Evolutionary conservation across 1,140 invertebrate species (phyloP).

Genomic region (Olivierus martensii): DNA sequence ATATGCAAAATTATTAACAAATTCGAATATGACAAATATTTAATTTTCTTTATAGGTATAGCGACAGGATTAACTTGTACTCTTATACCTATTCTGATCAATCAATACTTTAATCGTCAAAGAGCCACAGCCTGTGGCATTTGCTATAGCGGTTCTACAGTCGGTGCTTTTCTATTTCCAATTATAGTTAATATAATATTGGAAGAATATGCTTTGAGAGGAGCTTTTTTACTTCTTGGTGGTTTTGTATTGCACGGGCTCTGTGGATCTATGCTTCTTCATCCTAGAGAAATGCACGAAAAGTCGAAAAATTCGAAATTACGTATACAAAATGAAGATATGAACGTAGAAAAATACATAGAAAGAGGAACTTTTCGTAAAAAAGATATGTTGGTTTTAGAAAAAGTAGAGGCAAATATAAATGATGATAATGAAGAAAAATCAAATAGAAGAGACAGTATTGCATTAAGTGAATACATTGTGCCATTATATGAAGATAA

Average conservation of each 20-base stretch:
- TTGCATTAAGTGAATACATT: too few relatives aligned
- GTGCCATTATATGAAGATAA: too few relatives aligned
- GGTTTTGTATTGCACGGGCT: constrained; percentile 10
- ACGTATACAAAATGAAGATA: too few relatives aligned
- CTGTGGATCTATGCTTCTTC: constrained; percentile 6
- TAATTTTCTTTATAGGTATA: constrained; percentile 22
- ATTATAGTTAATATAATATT: constrained; percentile 25
- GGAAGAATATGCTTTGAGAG: constrained; percentile 10
- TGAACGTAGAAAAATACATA: too few relatives aligned
- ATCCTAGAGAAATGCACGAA: background rate
- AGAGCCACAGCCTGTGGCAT: constrained; percentile 27
- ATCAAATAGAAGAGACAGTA: too few relatives aligned
- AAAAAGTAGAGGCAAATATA: too few relatives aligned
- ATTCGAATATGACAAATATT: too few relatives aligned
- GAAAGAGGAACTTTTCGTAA: too few relatives aligned
- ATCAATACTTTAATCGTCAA: constrained; percentile 26
- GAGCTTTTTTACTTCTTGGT: constrained; percentile 16
- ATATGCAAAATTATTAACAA: too few relatives aligned
- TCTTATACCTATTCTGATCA: constrained; percentile 27
- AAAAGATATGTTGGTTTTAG: too few relatives aligned
- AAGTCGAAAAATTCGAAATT: too few relatives aligned
- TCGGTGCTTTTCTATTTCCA: constrained; percentile 27
- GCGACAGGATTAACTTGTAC: constrained; percentile 27
- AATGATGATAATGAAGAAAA: too few relatives aligned
- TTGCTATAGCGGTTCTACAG: constrained; percentile 26